Conservation (phyloP, 2,113 vertebrate genomes). For the Muntiacus muntjak region DNA sequence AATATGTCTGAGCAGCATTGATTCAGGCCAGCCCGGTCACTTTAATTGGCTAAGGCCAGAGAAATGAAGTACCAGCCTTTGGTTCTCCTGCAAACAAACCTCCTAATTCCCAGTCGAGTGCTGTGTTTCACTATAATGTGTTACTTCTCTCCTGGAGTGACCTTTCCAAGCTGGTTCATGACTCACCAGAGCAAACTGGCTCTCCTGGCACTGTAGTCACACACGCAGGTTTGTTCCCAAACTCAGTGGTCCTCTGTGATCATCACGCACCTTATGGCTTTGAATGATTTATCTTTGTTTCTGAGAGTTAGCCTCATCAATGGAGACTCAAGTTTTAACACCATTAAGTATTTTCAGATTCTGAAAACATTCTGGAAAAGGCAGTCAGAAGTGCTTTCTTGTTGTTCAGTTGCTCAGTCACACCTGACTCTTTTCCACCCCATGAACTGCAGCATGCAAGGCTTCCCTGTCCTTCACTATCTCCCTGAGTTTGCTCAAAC, state of each 20-base stretch:
- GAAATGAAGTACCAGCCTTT: not conserved
- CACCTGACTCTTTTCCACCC: not conserved
- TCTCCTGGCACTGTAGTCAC: not conserved
- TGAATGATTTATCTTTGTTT: conserved; percentile 56
- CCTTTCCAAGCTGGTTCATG: not conserved
- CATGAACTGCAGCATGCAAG: not conserved
- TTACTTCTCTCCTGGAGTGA: not conserved
- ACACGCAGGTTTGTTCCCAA: conserved; percentile 3
- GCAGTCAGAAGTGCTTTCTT: not conserved
- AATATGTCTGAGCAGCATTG: not conserved
- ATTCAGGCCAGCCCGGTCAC: not conserved
- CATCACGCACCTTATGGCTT: not conserved
- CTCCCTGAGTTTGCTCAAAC: not conserved
- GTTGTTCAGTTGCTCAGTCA: not conserved
- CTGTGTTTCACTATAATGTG: not conserved
- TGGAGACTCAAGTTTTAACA: not conserved
- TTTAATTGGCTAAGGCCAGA: not conserved
- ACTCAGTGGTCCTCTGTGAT: not conserved
- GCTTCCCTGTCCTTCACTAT: not conserved
- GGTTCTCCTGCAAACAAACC: not conserved
- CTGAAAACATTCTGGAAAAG: not conserved
- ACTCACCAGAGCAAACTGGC: not conserved
- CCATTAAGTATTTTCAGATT: conserved; percentile 37
- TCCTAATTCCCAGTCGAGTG: not conserved
- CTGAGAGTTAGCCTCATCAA: not conserved